phyloP scores from a whole-genome alignment of 2,797 vertebrate genomes.

The Orientallactaga sibirica region DNA sequence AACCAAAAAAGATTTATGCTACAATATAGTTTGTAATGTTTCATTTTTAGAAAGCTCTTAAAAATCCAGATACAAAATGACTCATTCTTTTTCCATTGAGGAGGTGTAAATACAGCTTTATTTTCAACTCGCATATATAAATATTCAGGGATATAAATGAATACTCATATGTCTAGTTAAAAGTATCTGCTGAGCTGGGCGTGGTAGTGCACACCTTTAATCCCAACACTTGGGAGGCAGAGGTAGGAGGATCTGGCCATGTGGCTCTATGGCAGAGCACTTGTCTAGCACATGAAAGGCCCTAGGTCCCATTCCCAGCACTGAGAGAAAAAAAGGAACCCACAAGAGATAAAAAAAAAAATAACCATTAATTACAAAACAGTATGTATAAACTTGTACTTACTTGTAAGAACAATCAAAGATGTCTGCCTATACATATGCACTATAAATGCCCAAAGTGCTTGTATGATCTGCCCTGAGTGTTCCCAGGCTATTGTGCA shows the following conservation, averaged over 20 bases:
- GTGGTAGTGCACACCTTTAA: too few species aligned
- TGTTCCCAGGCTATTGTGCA: neutral
- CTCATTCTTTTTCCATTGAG: neutral
- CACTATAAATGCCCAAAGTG: neutral
- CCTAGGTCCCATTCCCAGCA: neutral
- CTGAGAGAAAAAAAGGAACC: neutral
- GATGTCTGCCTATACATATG: neutral
- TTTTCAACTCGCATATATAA: neutral
- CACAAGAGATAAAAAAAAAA: neutral
- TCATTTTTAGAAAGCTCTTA: slow-evolving; percentile 16
- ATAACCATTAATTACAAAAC: neutral
- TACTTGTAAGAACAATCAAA: neutral
- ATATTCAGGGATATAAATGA: neutral
- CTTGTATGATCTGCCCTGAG: neutral
- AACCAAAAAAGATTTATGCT: neutral
- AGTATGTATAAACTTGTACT: too few species aligned
- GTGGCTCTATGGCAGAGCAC: neutral
- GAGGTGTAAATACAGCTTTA: slow-evolving; percentile 21
- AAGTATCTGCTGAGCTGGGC: neutral
- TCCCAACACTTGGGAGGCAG: too few species aligned
- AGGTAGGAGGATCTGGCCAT: too few species aligned
- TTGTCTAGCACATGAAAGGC: neutral
- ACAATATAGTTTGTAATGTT: neutral
- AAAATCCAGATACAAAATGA: neutral
- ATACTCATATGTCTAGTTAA: neutral